A percentile compares a stretch with the other conserved stretches of the same genome.
phyloP scores from a whole-genome alignment of 2,888 invertebrate genomes.

The Branchipolynoe longqiensis region DNA sequence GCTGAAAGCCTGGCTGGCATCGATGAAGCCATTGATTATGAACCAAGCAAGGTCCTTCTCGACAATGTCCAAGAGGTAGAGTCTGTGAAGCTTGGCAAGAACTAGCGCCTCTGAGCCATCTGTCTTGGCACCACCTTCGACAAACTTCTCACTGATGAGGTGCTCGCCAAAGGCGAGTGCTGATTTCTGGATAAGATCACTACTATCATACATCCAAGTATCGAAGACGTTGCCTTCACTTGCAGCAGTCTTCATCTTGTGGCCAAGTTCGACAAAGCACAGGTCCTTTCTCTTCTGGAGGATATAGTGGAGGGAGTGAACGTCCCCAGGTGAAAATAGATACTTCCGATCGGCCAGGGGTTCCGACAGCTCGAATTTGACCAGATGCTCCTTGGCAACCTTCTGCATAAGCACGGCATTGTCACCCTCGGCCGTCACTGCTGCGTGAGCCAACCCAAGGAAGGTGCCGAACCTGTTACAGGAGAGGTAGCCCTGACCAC shows the following conservation, averaged over 20 bases:
- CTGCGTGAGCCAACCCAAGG: constrained; percentile 70
- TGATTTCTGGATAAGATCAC: constrained; percentile 69
- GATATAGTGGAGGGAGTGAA: constrained; percentile 66
- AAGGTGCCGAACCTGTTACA: constrained; percentile 70
- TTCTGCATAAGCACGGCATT: constrained; percentile 73
- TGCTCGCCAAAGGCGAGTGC: constrained; percentile 68
- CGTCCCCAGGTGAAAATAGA: no score
- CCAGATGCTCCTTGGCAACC: constrained; percentile 70
- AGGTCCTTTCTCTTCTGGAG: constrained; percentile 65
- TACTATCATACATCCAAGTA: constrained; percentile 71
- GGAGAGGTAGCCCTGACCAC: constrained; percentile 72
- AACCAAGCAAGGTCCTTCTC: constrained; percentile 68
- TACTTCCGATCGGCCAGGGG: constrained; percentile 57
- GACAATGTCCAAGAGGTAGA: constrained; percentile 68
- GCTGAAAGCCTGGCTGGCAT: constrained; percentile 59
- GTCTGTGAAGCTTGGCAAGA: constrained; percentile 66
- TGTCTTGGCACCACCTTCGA: constrained; percentile 61
- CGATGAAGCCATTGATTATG: constrained; percentile 62
- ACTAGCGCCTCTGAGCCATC: constrained; percentile 64
- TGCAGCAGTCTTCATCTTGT: constrained; percentile 66
- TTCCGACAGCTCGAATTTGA: constrained; percentile 63
- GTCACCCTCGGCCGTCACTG: constrained; percentile 73
- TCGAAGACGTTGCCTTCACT: constrained; percentile 69
- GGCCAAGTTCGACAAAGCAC: constrained; percentile 66
- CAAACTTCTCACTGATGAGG: constrained; percentile 68